Evolutionary conservation across 2,113 vertebrate genomes (phyloP).

Genomic region (Chamaea fasciata): DNA sequence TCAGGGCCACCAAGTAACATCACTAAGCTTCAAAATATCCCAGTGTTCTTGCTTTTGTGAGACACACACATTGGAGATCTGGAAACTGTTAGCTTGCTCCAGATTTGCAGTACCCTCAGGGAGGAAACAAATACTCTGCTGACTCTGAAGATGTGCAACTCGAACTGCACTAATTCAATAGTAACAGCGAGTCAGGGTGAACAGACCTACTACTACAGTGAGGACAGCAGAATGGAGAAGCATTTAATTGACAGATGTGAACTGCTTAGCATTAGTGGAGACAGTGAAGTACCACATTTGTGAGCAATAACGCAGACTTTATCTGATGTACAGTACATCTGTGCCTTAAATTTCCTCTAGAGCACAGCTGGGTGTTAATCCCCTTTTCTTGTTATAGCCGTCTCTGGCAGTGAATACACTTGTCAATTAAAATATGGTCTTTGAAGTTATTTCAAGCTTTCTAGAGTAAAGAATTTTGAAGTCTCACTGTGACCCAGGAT

Average conservation of each 20-base stretch:
- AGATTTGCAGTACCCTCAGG: background rate
- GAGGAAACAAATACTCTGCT: constrained; percentile 20
- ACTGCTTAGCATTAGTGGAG: background rate
- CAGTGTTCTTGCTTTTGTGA: background rate
- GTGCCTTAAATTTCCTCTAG: constrained; percentile 21
- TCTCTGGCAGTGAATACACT: constrained; percentile 7
- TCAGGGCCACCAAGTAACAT: background rate
- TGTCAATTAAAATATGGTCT: constrained; percentile 47
- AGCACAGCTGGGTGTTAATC: constrained; percentile 39
- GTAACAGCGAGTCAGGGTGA: background rate
- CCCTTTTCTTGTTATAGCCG: constrained; percentile 25
- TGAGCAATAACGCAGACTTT: background rate
- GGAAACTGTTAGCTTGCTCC: background rate
- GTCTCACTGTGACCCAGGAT: background rate
- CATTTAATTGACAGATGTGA: background rate
- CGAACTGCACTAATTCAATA: background rate
- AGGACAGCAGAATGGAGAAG: background rate
- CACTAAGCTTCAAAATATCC: background rate
- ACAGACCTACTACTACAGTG: background rate
- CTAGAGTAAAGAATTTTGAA: constrained; percentile 23
- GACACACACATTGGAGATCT: background rate
- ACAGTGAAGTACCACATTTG: constrained; percentile 7
- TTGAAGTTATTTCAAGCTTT: constrained; percentile 50
- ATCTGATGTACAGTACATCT: constrained; percentile 9
- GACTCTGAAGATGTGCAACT: background rate